Conservation (phyloP, 2,888 invertebrate genomes). For the Podotricha telesiphe region DNA sequence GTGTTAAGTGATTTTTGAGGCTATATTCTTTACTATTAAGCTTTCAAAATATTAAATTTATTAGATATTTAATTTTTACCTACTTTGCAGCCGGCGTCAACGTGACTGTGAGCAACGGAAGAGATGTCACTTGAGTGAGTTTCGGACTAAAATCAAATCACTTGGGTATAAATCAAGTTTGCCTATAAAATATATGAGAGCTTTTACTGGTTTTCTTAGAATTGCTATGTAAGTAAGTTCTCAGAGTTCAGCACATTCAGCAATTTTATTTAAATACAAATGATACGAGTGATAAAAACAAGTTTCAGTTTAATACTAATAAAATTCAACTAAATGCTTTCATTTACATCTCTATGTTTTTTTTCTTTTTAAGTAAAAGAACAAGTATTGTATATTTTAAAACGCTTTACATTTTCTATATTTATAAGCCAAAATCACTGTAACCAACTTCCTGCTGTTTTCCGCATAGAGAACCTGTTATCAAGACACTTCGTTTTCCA, state of each 20-base stretch:
- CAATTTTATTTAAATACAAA: background rate
- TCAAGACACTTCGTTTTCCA: no score
- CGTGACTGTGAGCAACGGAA: background rate
- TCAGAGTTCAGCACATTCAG: background rate
- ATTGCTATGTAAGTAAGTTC: background rate
- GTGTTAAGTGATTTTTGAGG: no score
- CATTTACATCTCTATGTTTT: no score
- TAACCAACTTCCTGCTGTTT: no score
- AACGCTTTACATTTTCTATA: no score
- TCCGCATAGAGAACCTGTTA: no score
- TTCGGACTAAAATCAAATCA: slow-evolving; percentile 17
- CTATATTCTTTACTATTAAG: no score
- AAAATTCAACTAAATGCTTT: no score
- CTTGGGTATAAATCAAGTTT: slow-evolving; percentile 13
- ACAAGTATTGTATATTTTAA: no score
- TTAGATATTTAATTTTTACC: background rate
- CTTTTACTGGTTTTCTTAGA: slow-evolving; percentile 2
- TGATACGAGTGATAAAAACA: background rate
- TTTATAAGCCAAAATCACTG: no score
- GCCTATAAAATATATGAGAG: slow-evolving; percentile 4
- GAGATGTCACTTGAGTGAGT: slow-evolving; percentile 7
- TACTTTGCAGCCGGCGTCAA: slow-evolving; percentile 9
- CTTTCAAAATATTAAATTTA: background rate
- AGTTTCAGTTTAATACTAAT: background rate
- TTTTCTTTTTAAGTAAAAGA: no score